phyloP scores from a whole-genome alignment of 1,140 invertebrate genomes.

The Agrilus planipennis region DNA sequence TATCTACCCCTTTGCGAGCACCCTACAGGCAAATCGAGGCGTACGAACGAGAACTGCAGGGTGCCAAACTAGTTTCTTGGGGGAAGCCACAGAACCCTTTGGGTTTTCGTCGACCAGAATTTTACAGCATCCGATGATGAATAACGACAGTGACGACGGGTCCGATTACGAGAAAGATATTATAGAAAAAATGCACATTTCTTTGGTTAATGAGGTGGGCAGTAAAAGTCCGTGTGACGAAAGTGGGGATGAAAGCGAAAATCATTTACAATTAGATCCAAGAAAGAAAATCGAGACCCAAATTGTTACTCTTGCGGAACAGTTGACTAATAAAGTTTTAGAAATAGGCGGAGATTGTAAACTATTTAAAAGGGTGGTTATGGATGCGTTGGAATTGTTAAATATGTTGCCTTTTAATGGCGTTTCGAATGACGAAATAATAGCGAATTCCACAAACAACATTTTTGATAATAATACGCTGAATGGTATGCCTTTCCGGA shows the following conservation, averaged over 20 bases:
- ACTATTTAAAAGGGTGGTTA: not conserved
- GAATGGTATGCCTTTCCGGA: too few species aligned
- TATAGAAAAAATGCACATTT: too few species aligned
- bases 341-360: not conserved
- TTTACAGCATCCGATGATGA: too few species aligned
- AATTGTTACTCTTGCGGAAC: not conserved
- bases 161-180: too few species aligned
- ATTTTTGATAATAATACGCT: too few species aligned
- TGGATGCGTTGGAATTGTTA: slow-evolving; percentile 6
- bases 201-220: too few species aligned
- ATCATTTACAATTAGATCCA: too few species aligned
- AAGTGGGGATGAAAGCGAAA: too few species aligned
- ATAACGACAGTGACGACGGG: too few species aligned
- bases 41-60: slow-evolving; percentile 10
- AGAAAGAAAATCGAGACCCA: too few species aligned
- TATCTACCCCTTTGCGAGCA: slow-evolving; percentile 27
- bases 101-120: not conserved
- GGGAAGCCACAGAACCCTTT: not conserved
- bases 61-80: slow-evolving; percentile 21
- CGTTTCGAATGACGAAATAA: not conserved
- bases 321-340: not conserved
- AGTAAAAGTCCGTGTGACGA: too few species aligned
- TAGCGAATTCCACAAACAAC: not conserved
- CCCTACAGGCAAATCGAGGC: slow-evolving; percentile 19
- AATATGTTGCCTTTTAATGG: slow-evolving; percentile 3